Evolutionary conservation across 2,888 invertebrate genomes (phyloP), one percentile per base, ranked within the genome.

Genomic region (Ornithoptera priamus): DNA sequence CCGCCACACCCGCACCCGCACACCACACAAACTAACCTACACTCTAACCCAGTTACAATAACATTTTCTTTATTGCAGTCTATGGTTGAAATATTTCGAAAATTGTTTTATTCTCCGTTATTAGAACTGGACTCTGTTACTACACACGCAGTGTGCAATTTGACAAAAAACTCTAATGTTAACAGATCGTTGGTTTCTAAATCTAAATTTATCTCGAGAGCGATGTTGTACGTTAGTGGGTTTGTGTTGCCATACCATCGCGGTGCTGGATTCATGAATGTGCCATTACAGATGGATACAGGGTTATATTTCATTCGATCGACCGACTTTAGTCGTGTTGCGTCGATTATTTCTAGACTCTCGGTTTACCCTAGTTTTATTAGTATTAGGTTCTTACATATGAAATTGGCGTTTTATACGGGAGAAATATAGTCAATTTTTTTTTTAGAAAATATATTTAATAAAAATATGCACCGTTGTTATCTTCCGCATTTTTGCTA

Each of bases 261-360:
- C 58, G 74, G 70, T 73, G 73, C 72, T 72, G 74, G 72, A 72
- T 76, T 74, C 71, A 70, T 73, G 74, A 71, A 73, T 72, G 76
- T 77, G 76, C 77, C 74, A 76, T 66, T 72, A 70, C 67, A 62
- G 68, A 77, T 72, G 71, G 63, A 76, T 76, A 82, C 82, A 83
- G 81, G 83, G 81, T 80, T 74, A 74, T 74, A 62, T 75, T 75
- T 75, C 71, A 42, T 30, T 75, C 74, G 71, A 73, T 75, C 74
- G 69, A 74, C 75, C 76, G 79, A 77, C 72, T 71, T 72, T 73
- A 74, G 74, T 75, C 76, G 79, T 78, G 74, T 76, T 78, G 77
- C 69, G 72, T 75, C 71, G 70, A 78, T 74, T 75, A 77, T 69
- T 80, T 57, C 78, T 80, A 88, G 89, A 89, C 89, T 89, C 89